Conservation (phyloP, 2,113 vertebrate species). For the cattle (Bos taurus) region ARS-UCD2.0 NC_037335.1:99851001-99851500, state of each 20-base stretch:
- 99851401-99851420: not conserved
- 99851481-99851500: not conserved
- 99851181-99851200: not conserved
- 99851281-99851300: not conserved
- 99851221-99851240: not conserved
- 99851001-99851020: not conserved
- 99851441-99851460: not conserved
- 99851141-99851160: not conserved
- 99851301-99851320: not conserved
- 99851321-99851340: not conserved
- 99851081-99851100: not conserved
- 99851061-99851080: not conserved
- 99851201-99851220: not conserved
- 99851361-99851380: not conserved
- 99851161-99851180: not conserved
- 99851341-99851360: not conserved
- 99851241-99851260: not conserved
- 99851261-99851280: not conserved
- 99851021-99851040: not conserved
- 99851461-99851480: not conserved
- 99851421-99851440: not conserved
- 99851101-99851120: not conserved
- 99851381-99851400: not conserved
- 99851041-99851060: not conserved
- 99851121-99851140: not conserved